phyloP scores from a whole-genome alignment of 2,888 invertebrate species.

The Drosophila multiciliata region DNA sequence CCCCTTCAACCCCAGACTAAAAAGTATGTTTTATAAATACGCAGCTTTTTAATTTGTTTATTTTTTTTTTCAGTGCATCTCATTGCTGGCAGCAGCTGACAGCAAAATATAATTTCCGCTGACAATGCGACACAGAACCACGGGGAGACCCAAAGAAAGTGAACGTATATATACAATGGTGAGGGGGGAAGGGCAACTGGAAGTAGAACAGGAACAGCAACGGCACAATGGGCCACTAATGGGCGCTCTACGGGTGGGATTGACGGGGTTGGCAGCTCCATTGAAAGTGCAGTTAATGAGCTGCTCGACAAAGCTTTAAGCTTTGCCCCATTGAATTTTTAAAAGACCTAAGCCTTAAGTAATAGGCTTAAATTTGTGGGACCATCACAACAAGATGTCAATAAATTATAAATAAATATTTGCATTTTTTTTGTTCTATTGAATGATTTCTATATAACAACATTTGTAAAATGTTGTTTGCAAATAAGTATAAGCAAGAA shows the following conservation, averaged over 20 bases:
- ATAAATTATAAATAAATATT: background rate
- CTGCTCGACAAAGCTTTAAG: background rate
- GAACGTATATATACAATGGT: background rate
- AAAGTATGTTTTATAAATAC: background rate
- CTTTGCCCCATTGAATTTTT: background rate
- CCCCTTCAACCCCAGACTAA: background rate
- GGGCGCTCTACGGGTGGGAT: background rate
- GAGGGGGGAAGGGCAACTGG: background rate
- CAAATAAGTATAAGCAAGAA: background rate
- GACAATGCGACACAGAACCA: conserved; percentile 53
- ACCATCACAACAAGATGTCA: background rate
- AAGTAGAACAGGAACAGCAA: conserved; percentile 8
- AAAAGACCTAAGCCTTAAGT: background rate
- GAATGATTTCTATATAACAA: background rate
- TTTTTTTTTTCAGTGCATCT: conserved; percentile 1
- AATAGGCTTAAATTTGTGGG: background rate
- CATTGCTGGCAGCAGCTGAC: conserved; percentile 51
- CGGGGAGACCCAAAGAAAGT: conserved; percentile 10
- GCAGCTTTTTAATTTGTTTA: background rate
- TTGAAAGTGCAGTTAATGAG: background rate
- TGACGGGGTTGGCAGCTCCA: background rate
- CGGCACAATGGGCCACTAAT: conserved; percentile 9
- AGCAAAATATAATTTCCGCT: conserved; percentile 74
- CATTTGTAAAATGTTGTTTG: background rate
- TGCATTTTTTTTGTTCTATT: background rate